A percentile compares a stretch with the other conserved stretches of the same genome.
Conservation (phyloP, 2,113 vertebrate species). For the Maccullochella peelii region DNA sequence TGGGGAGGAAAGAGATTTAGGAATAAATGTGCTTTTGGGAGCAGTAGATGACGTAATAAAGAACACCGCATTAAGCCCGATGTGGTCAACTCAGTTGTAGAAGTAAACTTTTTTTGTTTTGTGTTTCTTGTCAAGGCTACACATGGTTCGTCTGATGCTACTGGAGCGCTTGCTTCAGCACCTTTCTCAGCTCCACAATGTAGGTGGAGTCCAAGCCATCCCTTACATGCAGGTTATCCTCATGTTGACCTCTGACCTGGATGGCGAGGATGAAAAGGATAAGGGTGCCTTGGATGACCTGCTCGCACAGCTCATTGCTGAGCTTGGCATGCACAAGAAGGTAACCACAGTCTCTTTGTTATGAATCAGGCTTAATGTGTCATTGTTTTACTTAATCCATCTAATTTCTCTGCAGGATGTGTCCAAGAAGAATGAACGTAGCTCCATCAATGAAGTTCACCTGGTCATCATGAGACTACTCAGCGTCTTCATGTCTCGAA, state of each 20-base stretch:
- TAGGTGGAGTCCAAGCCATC: slow-evolving; percentile 96
- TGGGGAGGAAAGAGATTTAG: background rate
- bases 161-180: slow-evolving; percentile 96
- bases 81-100: background rate
- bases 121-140: slow-evolving; percentile 87
- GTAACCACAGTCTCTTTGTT: slow-evolving; percentile 59
- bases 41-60: background rate
- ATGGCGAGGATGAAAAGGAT: slow-evolving; percentile 98
- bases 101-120: background rate
- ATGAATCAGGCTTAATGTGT: background rate
- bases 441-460: slow-evolving; percentile 94
- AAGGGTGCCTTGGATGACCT: slow-evolving; percentile 97
- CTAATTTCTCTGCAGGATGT: slow-evolving; percentile 87
- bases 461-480: slow-evolving; percentile 97
- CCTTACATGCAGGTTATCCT: slow-evolving; percentile 99
- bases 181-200: slow-evolving; percentile 92
- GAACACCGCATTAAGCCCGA: background rate
- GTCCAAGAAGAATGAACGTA: slow-evolving; percentile 96
- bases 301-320: slow-evolving; percentile 94
- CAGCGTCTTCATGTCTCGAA: slow-evolving; percentile 99
- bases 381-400: slow-evolving; percentile 10
- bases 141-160: slow-evolving; percentile 98
- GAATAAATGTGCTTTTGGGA: background rate
- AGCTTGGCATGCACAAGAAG: slow-evolving; percentile 97
- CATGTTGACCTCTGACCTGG: slow-evolving; percentile 97